Conservation (phyloP, 2,113 vertebrate genomes). For the Thryonomys swinderianus region DNA sequence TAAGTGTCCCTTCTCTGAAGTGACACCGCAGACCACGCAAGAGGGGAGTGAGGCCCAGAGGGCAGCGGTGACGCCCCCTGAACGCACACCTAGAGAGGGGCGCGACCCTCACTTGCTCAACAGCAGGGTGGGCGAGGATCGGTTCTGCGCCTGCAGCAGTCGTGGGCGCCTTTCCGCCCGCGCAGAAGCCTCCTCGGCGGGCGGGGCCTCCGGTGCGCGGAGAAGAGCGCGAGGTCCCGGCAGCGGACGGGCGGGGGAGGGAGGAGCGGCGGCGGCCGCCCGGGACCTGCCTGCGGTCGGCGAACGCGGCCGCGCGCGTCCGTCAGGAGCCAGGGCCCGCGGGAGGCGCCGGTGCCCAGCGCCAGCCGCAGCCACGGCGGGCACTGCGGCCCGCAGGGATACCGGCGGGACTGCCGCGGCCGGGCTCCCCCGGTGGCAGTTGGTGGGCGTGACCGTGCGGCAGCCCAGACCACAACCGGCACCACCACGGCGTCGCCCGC, state of each 20-base stretch:
- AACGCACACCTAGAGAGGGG: neutral
- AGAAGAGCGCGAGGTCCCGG: slow-evolving; percentile 91
- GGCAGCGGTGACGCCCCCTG: neutral
- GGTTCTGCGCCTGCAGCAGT: slow-evolving; percentile 88
- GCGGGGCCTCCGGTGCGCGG: slow-evolving; percentile 60
- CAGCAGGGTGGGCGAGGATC: neutral
- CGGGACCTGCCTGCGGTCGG: slow-evolving; percentile 88
- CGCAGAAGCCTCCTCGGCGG: neutral
- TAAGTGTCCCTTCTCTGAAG: neutral
- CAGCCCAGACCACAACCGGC: slow-evolving; percentile 90
- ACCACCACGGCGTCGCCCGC: slow-evolving; percentile 92
- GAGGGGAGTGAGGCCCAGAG: neutral
- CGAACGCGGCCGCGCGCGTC: slow-evolving; percentile 87
- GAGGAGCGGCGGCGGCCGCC: slow-evolving; percentile 90
- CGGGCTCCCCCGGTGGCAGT: slow-evolving; percentile 93
- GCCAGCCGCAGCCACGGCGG: slow-evolving; percentile 90
- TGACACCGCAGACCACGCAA: neutral
- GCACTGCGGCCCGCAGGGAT: slow-evolving; percentile 89
- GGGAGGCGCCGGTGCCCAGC: slow-evolving; percentile 90
- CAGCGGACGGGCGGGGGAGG: too few species aligned
- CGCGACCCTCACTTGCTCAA: neutral
- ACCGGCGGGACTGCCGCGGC: slow-evolving; percentile 91
- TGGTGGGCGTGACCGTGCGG: slow-evolving; percentile 93
- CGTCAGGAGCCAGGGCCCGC: slow-evolving; percentile 93
- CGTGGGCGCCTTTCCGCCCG: slow-evolving; percentile 82